Base-by-base conservation (phyloP, 2,113 vertebrate species). In the Poecile atricapillus region DNA sequence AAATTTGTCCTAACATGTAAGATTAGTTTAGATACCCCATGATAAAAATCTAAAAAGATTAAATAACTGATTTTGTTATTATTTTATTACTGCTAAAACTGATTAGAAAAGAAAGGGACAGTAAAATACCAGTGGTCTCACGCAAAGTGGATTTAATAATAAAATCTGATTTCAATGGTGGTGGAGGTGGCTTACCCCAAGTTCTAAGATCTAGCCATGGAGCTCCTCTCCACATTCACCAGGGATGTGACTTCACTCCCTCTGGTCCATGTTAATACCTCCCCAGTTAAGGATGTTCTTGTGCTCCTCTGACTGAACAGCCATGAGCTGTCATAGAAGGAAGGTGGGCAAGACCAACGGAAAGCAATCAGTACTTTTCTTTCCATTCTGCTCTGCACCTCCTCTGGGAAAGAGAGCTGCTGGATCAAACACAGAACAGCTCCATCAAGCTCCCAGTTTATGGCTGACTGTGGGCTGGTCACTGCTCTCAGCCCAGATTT, bases 321-420 rank as follows among this genome's bases (percentile, higher is more conserved):
- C 78, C 49, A 1, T 18, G n/a, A 74, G n/a, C 52, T 70, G 33
- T 41, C 65, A 23, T 1, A 18, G 65, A 41, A 24, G 25, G 46
- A 49, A 35, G 33, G 56, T 7, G 63, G 43, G 43, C 60, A 70
- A 27, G 64, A 44, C 28, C 35, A 56, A 31, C 0, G 2, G 49
- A 53, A 59, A 69, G 46, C 50, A 47, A 6, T 22, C 46, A 33
- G 21, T 24, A 4, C 44, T 8, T 0, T 0, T 35, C 23, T 44
- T 37, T 37, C 65, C 28, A 14, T 49, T 47, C 59, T 84, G 41
- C 68, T 91, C 63, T 47, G 28, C 55, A 55, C 43, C 43, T 81
- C 19, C 46, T 62, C 56, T 43, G 44, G 69, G 11, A 78, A 74
- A 11, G 41, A 67, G 28, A 62, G 28, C 37, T 4, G 2, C 63